phyloP scores from a whole-genome alignment of 92 coral and sea anemone species.

The Parazoanthus darwini region DNA sequence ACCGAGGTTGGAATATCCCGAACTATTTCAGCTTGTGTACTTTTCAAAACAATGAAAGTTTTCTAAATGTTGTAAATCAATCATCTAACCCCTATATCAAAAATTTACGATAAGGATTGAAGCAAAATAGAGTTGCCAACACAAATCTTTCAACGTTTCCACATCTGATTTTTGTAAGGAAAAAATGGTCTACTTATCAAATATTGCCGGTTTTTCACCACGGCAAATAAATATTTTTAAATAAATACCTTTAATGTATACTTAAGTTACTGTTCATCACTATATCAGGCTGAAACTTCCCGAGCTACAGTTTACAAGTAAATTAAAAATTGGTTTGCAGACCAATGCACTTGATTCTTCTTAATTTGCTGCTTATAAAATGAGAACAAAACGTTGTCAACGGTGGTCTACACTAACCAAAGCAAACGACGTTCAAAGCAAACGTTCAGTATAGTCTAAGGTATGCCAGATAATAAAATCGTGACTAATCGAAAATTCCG shows the following conservation, averaged over 20 bases:
- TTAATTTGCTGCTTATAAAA: too few relatives aligned
- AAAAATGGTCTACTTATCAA: background rate
- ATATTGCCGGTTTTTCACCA: background rate
- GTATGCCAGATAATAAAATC: background rate
- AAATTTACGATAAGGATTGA: too few relatives aligned
- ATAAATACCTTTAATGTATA: too few relatives aligned
- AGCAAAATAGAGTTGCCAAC: too few relatives aligned
- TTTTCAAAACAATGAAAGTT: background rate
- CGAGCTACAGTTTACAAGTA: too few relatives aligned
- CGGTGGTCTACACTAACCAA: background rate
- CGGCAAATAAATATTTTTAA: background rate
- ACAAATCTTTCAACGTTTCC: too few relatives aligned
- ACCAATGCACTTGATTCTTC: too few relatives aligned
- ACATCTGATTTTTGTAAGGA: too few relatives aligned
- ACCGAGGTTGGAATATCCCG: background rate
- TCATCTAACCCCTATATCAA: background rate
- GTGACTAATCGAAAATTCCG: too few relatives aligned
- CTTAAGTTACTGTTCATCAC: background rate
- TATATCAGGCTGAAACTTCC: too few relatives aligned
- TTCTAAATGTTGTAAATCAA: background rate
- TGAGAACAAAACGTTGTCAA: too few relatives aligned
- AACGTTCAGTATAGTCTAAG: background rate
- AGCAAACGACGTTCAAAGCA: background rate
- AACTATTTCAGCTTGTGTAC: background rate
- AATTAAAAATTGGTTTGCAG: too few relatives aligned